phyloP scores from a whole-genome alignment of 2,797 vertebrate species.

The Myripristis murdjan region DNA sequence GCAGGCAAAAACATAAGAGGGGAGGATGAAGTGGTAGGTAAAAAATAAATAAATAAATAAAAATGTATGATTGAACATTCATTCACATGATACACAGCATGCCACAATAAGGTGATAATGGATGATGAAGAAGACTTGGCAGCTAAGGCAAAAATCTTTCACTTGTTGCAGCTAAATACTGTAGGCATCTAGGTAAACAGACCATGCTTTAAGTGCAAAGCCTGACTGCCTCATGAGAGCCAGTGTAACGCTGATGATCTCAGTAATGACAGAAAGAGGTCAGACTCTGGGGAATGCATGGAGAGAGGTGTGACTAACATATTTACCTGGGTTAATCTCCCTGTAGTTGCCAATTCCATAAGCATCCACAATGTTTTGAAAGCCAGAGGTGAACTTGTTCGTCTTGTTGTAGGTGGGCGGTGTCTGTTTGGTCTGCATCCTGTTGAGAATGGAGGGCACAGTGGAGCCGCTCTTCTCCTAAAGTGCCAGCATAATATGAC shows the following conservation, averaged over 20 bases:
- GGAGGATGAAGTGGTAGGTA: constrained; percentile 7
- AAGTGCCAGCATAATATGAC: not conserved
- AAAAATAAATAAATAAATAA: too few relatives aligned
- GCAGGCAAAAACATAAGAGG: constrained; percentile 46
- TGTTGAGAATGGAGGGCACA: constrained; percentile 97
- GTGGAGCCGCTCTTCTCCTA: constrained; percentile 98
- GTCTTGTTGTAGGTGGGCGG: constrained; percentile 98
- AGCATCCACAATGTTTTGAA: constrained; percentile 98
- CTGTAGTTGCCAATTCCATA: constrained; percentile 97
- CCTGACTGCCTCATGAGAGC: not conserved
- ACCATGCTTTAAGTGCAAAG: constrained; percentile 1
- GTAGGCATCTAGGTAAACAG: constrained; percentile 40
- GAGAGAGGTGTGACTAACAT: not conserved
- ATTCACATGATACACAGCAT: constrained; percentile 1
- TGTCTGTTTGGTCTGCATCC: constrained; percentile 98
- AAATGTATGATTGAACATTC: constrained; percentile 31
- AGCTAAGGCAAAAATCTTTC: constrained; percentile 7
- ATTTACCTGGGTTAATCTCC: constrained; percentile 97
- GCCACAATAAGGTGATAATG: constrained; percentile 35
- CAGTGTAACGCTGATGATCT: not conserved
- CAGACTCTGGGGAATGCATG: not conserved
- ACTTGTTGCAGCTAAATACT: not conserved
- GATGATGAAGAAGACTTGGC: constrained; percentile 2
- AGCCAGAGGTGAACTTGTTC: constrained; percentile 97
- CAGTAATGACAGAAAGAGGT: not conserved